These are phyloP conservation scores for Diplodus puntazzo DNA, from an alignment of 2,797 vertebrate species.

Conservation along the genomic window DNA sequence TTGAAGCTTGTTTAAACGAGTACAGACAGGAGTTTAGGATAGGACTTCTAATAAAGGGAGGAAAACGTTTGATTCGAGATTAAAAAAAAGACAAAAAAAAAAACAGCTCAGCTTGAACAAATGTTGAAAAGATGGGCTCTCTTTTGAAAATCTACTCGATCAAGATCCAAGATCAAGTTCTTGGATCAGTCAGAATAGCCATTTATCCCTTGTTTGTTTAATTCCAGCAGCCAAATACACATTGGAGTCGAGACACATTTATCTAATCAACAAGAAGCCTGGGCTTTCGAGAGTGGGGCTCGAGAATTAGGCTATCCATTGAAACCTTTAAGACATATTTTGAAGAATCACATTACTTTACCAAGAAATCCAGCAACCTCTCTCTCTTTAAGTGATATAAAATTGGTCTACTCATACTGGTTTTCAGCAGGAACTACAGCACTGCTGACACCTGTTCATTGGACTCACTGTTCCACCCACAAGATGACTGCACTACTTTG, in stretches of 20 bases:
- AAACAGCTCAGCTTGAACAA: conserved; percentile 15
- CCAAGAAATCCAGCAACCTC: too few relatives aligned
- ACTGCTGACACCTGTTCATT: neutral
- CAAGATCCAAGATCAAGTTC: neutral
- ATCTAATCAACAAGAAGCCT: neutral
- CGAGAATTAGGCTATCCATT: neutral
- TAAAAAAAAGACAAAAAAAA: conserved; percentile 26
- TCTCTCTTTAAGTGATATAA: neutral
- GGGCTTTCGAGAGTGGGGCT: neutral
- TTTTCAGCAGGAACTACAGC: neutral
- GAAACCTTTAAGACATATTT: too few relatives aligned
- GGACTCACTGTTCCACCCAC: too few relatives aligned
- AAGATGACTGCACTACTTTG: neutral
- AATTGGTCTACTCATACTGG: neutral
- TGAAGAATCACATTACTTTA: too few relatives aligned
- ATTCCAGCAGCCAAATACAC: conserved; percentile 1
- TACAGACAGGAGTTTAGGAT: neutral
- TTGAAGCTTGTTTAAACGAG: conserved; percentile 5
- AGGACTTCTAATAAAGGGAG: neutral
- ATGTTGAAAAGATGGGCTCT: conserved; percentile 20
- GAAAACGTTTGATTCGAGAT: conserved; percentile 24
- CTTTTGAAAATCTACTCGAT: neutral
- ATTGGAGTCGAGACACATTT: neutral
- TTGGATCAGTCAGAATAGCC: neutral
- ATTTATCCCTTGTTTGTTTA: neutral